Percentiles rank a stretch among this genome's conserved stretches.
phyloP scores from a whole-genome alignment of 2,888 invertebrate genomes.

The Arge pagana region DNA sequence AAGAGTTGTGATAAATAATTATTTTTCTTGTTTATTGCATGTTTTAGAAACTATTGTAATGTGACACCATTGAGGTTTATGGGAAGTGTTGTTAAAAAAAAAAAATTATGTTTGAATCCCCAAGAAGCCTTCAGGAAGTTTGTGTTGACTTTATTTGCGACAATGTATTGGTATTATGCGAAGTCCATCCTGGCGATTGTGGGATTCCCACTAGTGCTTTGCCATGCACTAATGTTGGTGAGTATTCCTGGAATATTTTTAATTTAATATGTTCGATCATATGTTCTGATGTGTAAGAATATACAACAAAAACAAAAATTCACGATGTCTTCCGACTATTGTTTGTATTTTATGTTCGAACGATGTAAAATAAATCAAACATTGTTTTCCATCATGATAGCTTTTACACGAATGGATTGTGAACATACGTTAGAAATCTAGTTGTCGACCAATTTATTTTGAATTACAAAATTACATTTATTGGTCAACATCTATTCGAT shows the following conservation, averaged over 20 bases:
- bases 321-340: neutral
- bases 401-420: too few species aligned
- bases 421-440: too few species aligned
- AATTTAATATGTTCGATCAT: too few species aligned
- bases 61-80: slow-evolving; percentile 1
- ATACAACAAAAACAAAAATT: too few species aligned
- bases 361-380: neutral
- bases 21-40: slow-evolving; percentile 1
- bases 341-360: neutral
- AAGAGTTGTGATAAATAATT: neutral
- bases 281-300: too few species aligned
- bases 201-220: slow-evolving; percentile 31
- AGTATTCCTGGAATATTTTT: too few species aligned
- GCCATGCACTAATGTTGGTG: slow-evolving; percentile 26
- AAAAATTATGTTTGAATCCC: slow-evolving; percentile 66
- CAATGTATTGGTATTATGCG: slow-evolving; percentile 64
- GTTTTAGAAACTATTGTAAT: slow-evolving; percentile 15
- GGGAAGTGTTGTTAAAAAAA: slow-evolving; percentile 10
- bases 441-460: too few species aligned
- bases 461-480: too few species aligned
- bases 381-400: slow-evolving; percentile 25
- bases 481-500: too few species aligned
- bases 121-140: slow-evolving; percentile 65
- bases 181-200: slow-evolving; percentile 51
- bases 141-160: slow-evolving; percentile 70